Conservation (phyloP, 1,140 invertebrate species). For the Drosophila takahashii region DNA sequence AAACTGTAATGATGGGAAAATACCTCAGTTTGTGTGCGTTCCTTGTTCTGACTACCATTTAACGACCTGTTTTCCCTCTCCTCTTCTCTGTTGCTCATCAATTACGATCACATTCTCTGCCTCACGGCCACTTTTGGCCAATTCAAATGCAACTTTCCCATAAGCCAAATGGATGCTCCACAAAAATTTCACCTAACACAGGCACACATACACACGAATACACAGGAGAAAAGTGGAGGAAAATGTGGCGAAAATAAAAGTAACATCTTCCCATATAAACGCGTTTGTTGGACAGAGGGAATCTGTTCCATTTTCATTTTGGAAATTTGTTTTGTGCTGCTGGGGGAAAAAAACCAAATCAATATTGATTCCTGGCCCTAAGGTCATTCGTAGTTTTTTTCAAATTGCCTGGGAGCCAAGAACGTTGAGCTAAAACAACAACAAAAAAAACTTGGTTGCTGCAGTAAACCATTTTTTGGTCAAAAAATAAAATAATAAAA, state of each 20-base stretch:
- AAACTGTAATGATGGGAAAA: slow-evolving; percentile 28
- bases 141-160: slow-evolving; percentile 52
- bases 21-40: slow-evolving; percentile 12
- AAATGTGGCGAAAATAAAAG: slow-evolving; percentile 43
- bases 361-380: slow-evolving; percentile 47
- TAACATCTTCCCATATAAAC: slow-evolving; percentile 48
- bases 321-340: background rate
- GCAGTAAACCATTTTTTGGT: slow-evolving; percentile 17
- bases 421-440: slow-evolving; percentile 44
- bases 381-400: slow-evolving; percentile 38
- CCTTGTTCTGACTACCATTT: slow-evolving; percentile 19
- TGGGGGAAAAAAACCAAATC: slow-evolving; percentile 32
- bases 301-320: slow-evolving; percentile 7
- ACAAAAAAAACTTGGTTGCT: slow-evolving; percentile 23
- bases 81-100: slow-evolving; percentile 20
- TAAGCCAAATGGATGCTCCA: slow-evolving; percentile 43
- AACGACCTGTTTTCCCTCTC: slow-evolving; percentile 38
- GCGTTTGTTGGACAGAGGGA: slow-evolving; percentile 18
- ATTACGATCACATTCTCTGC: slow-evolving; percentile 40
- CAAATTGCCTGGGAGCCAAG: slow-evolving; percentile 11
- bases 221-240: background rate
- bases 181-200: slow-evolving; percentile 47
- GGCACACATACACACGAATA: background rate
- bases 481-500: background rate
- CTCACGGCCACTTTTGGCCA: slow-evolving; percentile 36